Conservation (phyloP, 2,113 vertebrate species). For the Hyperoodon ampullatus region DNA sequence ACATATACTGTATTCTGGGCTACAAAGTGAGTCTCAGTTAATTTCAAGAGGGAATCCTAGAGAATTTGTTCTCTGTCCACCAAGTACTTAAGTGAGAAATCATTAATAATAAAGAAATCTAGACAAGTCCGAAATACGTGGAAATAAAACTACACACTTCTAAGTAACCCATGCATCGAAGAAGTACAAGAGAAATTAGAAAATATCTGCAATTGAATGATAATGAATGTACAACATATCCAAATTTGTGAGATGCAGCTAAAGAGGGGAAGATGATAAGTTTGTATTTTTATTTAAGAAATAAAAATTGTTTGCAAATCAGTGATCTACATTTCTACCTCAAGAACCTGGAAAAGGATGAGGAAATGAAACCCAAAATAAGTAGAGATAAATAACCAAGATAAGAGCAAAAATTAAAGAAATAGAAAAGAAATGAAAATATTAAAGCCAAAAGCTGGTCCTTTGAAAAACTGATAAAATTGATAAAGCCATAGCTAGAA, state of each 20-base stretch:
- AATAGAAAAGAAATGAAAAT: neutral
- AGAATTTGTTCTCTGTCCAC: neutral
- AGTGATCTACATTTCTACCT: neutral
- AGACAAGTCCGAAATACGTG: neutral
- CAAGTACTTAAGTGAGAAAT: neutral
- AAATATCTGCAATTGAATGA: neutral
- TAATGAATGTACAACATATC: neutral
- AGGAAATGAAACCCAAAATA: neutral
- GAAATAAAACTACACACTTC: neutral
- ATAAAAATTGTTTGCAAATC: neutral
- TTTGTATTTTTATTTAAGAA: neutral
- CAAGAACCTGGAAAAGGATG: neutral
- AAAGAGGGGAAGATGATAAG: neutral
- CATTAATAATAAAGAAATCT: neutral
- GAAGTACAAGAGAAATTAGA: neutral
- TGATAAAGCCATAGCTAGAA: neutral
- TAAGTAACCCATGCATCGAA: neutral
- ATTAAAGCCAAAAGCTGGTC: neutral
- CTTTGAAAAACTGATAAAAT: neutral
- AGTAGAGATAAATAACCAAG: neutral
- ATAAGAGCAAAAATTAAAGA: neutral
- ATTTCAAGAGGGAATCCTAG: neutral
- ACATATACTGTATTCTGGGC: neutral
- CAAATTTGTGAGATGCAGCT: neutral
- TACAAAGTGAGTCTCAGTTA: neutral